Conservation (phyloP, 2,797 vertebrate genomes). For the Clangula hyemalis region DNA sequence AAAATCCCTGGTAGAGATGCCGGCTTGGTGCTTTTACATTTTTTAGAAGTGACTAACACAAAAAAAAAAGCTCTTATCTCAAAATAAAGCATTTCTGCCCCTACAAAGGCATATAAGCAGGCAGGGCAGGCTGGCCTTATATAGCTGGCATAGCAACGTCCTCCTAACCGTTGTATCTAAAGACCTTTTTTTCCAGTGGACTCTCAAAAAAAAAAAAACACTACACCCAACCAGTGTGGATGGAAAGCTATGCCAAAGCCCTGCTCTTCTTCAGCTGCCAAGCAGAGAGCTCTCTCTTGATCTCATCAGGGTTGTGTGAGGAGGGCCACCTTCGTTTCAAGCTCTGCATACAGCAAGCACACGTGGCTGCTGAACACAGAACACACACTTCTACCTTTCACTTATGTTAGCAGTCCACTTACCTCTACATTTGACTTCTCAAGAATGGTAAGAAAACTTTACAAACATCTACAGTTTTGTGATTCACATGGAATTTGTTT, state of each 20-base stretch:
- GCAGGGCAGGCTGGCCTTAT: constrained; percentile 1
- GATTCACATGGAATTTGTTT: neutral
- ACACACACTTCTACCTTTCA: neutral
- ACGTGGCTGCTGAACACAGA: neutral
- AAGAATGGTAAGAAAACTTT: neutral
- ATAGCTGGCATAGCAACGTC: neutral
- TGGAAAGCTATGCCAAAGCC: neutral
- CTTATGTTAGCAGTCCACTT: neutral
- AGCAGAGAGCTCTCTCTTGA: neutral
- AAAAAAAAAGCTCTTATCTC: neutral
- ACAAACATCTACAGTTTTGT: neutral
- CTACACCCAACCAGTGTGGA: fast-evolving
- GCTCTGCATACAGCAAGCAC: neutral
- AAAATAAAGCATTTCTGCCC: constrained; percentile 6
- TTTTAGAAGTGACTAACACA: constrained; percentile 9
- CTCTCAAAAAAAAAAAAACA: neutral
- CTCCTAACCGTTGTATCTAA: neutral
- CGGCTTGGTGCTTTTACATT: neutral
- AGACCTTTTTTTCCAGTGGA: neutral
- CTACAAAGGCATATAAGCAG: neutral
- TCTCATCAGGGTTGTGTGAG: neutral
- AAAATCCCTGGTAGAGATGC: neutral
- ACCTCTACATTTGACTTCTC: neutral
- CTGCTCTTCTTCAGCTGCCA: neutral
- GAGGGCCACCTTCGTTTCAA: neutral